Conservation (phyloP, 2,888 invertebrate genomes). For the Trissolcus japonicus region DNA sequence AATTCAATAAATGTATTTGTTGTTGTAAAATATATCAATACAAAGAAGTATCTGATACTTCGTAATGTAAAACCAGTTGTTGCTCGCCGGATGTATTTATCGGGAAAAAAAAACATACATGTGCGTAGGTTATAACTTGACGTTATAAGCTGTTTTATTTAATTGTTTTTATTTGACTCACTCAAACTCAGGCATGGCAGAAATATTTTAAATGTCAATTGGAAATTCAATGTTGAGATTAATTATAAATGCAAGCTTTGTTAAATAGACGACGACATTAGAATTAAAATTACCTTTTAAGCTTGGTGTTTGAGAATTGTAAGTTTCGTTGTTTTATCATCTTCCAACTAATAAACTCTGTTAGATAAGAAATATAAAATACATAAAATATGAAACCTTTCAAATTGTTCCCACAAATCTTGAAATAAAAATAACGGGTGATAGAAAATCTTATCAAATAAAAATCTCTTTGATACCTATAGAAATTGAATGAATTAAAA, state of each 20-base stretch:
- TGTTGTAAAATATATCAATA: neutral
- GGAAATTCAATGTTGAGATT: slow-evolving; percentile 3
- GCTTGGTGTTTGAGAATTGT: slow-evolving; percentile 28
- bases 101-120: neutral
- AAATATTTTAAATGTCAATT: neutral
- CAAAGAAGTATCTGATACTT: neutral
- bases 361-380: neutral
- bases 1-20: neutral
- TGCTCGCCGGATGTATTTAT: slow-evolving; percentile 5
- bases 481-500: too few species aligned
- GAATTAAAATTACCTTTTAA: slow-evolving; percentile 13
- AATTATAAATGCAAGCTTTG: neutral
- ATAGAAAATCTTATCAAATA: too few species aligned
- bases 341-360: slow-evolving; percentile 38
- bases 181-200: neutral
- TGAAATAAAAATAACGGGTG: too few species aligned
- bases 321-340: slow-evolving; percentile 19
- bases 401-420: too few species aligned
- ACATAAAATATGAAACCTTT: too few species aligned
- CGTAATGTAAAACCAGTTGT: slow-evolving; percentile 6
- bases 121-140: slow-evolving; percentile 20
- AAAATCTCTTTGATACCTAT: too few species aligned
- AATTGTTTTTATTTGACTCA: slow-evolving; percentile 6
- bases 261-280: slow-evolving; percentile 15
- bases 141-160: slow-evolving; percentile 21